Conservation (phyloP, 2,888 invertebrate species). For the Drosophila quinaria region DNA sequence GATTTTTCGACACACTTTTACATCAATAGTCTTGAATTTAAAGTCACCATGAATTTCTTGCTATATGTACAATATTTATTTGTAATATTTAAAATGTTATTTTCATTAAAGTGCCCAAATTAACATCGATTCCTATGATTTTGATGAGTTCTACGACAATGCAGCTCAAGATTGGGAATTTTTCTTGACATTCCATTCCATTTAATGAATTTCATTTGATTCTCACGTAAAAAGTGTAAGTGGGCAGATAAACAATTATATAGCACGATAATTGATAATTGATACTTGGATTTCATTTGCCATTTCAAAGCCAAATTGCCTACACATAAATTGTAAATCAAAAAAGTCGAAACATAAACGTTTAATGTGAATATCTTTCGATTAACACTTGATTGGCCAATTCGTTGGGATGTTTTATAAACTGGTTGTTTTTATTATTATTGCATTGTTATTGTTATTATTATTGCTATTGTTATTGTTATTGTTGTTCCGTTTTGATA, state of each 20-base stretch:
- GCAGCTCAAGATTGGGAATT: slow-evolving; percentile 10
- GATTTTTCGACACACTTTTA: too few relatives aligned
- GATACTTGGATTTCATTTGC: slow-evolving; percentile 16
- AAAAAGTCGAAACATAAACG: slow-evolving; percentile 27
- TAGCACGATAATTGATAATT: slow-evolving; percentile 34
- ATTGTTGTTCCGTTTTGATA: slow-evolving; percentile 20
- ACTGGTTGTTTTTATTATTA: slow-evolving; percentile 18
- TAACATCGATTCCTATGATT: background rate
- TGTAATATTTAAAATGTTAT: too few relatives aligned
- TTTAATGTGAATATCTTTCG: background rate
- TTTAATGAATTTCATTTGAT: slow-evolving; percentile 6
- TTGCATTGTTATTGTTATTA: slow-evolving; percentile 9
- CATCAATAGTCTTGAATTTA: too few relatives aligned
- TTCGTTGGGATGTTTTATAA: slow-evolving; percentile 15
- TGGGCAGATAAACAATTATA: slow-evolving; percentile 50
- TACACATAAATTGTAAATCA: slow-evolving; percentile 33
- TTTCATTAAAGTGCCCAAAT: background rate
- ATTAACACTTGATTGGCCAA: slow-evolving; percentile 11
- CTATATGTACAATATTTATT: too few relatives aligned
- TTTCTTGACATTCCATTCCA: slow-evolving; percentile 6
- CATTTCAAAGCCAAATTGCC: slow-evolving; percentile 21
- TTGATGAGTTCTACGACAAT: background rate
- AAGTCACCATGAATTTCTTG: too few relatives aligned
- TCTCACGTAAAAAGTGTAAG: slow-evolving; percentile 15
- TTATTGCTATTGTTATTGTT: slow-evolving; percentile 11